phyloP scores from a whole-genome alignment of 2,797 vertebrate genomes.

The Tokudaia muenninki region DNA sequence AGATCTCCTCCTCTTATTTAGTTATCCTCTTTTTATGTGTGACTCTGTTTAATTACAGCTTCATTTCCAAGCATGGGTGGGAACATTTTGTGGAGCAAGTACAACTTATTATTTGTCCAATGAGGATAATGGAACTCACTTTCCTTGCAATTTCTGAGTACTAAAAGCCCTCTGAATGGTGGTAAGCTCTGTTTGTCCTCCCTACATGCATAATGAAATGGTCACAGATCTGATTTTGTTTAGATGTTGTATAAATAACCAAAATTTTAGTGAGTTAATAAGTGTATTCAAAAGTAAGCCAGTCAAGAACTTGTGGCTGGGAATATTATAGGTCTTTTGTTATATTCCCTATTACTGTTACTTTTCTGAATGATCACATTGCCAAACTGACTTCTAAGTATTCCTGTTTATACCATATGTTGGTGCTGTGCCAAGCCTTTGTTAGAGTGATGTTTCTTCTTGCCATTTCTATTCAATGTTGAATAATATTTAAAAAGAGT shows the following conservation, averaged over 20 bases:
- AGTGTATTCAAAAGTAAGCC: not conserved
- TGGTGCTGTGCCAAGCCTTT: not conserved
- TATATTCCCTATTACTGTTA: not conserved
- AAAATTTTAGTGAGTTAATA: not conserved
- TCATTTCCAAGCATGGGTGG: not conserved
- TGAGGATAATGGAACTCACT: not conserved
- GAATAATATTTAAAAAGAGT: no score
- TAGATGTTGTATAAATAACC: not conserved
- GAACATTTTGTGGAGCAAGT: not conserved
- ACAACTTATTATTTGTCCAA: not conserved
- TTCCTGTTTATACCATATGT: not conserved
- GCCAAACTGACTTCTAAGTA: not conserved
- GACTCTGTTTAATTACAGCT: not conserved
- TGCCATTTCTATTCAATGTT: not conserved
- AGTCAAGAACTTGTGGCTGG: not conserved
- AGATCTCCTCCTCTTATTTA: not conserved
- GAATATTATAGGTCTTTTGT: not conserved
- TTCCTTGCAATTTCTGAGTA: not conserved
- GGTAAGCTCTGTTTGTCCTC: not conserved
- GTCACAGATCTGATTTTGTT: not conserved
- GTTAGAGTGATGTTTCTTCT: not conserved
- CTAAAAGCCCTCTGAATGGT: no score
- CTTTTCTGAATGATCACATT: not conserved
- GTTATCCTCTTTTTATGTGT: not conserved
- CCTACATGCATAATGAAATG: not conserved